These are phyloP conservation scores for Rhamnusium bicolor DNA, from an alignment of 2,888 invertebrate species.

Conservation along the genomic window DNA sequence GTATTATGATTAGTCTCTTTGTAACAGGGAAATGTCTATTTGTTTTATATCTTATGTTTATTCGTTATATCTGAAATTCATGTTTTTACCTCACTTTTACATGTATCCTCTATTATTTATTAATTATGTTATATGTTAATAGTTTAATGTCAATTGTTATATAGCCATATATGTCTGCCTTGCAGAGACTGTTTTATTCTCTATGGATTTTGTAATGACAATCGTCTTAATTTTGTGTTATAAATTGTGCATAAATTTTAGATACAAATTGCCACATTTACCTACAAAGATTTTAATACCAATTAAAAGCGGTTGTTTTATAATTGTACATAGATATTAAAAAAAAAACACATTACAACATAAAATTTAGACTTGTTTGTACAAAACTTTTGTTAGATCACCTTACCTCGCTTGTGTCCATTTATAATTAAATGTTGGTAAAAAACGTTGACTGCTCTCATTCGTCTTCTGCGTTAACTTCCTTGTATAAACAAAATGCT, in stretches of 20 bases:
- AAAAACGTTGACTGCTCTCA: background rate
- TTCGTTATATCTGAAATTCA: background rate
- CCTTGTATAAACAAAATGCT: background rate
- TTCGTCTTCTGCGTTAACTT: background rate
- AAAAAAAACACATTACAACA: background rate
- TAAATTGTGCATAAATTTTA: no score
- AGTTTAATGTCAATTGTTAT: constrained; percentile 31
- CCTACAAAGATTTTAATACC: background rate
- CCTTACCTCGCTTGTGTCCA: background rate
- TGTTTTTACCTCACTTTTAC: constrained; percentile 22
- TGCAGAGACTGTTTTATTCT: constrained; percentile 21
- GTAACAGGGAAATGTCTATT: background rate
- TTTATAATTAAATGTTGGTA: background rate
- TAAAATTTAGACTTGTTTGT: background rate
- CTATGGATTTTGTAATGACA: background rate
- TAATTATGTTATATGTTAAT: constrained; percentile 30
- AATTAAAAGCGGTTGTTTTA: no score
- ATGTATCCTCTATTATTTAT: constrained; percentile 18
- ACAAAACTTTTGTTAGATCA: background rate
- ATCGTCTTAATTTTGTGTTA: constrained; percentile 12
- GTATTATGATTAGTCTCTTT: background rate
- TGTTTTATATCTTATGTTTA: background rate
- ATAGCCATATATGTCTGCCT: constrained; percentile 30
- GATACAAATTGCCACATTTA: background rate
- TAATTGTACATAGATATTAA: no score